A percentile compares a stretch with the other conserved stretches of the same genome.
These are phyloP conservation scores for Trogon surrucura DNA, from an alignment of 2,113 vertebrate species.

Conservation along the genomic window DNA sequence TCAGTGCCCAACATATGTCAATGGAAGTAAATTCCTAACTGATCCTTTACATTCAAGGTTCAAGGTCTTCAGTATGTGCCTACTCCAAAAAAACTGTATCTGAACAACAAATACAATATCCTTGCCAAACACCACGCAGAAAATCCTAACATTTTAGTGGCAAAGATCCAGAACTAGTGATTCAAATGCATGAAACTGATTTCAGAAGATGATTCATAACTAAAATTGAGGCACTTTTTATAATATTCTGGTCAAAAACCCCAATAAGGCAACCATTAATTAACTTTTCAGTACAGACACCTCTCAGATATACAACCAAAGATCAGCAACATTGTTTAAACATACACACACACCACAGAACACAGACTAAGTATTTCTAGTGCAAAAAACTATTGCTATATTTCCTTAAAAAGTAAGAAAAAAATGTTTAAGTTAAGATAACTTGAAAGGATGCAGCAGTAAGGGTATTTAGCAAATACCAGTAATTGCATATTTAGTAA, in stretches of 20 bases:
- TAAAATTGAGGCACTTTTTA: not conserved
- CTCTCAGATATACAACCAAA: not conserved
- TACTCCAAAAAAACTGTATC: slow-evolving; percentile 52
- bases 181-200: slow-evolving; percentile 62
- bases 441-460: not conserved
- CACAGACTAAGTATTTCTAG: not conserved
- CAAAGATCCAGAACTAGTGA: slow-evolving; percentile 64
- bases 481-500: not conserved
- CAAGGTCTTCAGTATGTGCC: not conserved
- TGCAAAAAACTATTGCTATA: not conserved
- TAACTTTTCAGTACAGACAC: slow-evolving; percentile 44
- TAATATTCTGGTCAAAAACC: not conserved
- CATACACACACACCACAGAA: not conserved
- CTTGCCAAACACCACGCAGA: slow-evolving; percentile 61
- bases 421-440: not conserved
- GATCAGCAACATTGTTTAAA: not conserved
- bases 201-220: slow-evolving; percentile 59
- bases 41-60: slow-evolving; percentile 16
- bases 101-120: slow-evolving; percentile 42
- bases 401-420: not conserved
- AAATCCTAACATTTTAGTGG: slow-evolving; percentile 51
- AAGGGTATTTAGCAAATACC: not conserved
- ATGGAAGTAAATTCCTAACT: not conserved
- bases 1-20: not conserved
- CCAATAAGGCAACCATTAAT: slow-evolving; percentile 44